Percentiles rank a stretch among this genome's conserved stretches.
phyloP scores from a whole-genome alignment of 2,113 vertebrate genomes.

The Drymodes brunneopygia region DNA sequence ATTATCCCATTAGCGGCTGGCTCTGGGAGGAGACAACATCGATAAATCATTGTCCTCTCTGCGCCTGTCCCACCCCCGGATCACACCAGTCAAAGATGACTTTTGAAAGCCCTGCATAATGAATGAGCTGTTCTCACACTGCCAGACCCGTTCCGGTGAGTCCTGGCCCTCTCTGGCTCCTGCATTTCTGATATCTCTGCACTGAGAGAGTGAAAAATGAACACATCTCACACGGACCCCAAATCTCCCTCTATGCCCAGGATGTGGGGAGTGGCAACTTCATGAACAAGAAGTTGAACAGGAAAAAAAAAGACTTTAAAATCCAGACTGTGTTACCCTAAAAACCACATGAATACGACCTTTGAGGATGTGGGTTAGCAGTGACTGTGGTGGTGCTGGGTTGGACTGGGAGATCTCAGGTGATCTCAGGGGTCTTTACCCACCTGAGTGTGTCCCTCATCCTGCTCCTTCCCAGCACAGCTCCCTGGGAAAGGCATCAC shows the following conservation, averaged over 20 bases:
- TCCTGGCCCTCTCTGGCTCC: not conserved
- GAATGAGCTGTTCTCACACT: not conserved
- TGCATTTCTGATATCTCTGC: not conserved
- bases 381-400: not conserved
- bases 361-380: fast-evolving
- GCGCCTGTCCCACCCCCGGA: not conserved
- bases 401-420: not conserved
- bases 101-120: not conserved
- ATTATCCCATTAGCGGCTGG: not conserved
- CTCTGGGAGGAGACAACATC: fast-evolving
- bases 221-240: fast-evolving
- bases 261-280: fast-evolving
- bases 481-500: not conserved
- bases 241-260: fast-evolving
- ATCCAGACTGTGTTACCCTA: not conserved
- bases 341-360: fast-evolving
- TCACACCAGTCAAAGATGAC: not conserved
- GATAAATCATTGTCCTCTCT: not conserved
- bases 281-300: fast-evolving
- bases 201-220: too few relatives aligned
- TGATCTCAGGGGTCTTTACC: not conserved
- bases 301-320: not conserved
- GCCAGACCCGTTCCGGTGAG: not conserved
- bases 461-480: not conserved
- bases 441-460: too few relatives aligned